These are phyloP conservation scores for Parotocinclus haroldoi DNA, from an alignment of 2,797 vertebrate genomes.

Conservation along the genomic window DNA sequence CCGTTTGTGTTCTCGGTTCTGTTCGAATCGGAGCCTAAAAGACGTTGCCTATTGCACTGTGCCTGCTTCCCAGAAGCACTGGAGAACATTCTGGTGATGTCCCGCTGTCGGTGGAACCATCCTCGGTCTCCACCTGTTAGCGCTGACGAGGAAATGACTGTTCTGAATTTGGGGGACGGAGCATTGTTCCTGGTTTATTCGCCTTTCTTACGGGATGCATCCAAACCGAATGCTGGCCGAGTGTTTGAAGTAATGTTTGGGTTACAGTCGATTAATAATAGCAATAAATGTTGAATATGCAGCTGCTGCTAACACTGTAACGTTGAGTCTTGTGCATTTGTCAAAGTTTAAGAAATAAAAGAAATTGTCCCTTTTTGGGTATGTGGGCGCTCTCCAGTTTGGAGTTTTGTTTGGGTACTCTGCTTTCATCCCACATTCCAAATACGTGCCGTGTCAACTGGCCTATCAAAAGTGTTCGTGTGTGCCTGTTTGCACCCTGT, in stretches of 20 bases:
- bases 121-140: slow-evolving; percentile 48
- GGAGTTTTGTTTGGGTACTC: too few relatives aligned
- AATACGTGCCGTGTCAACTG: too few relatives aligned
- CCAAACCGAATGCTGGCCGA: slow-evolving; percentile 56
- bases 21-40: slow-evolving; percentile 59
- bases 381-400: too few relatives aligned
- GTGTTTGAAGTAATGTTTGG: slow-evolving; percentile 52
- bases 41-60: slow-evolving; percentile 72
- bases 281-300: slow-evolving; percentile 79
- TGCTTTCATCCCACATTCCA: too few relatives aligned
- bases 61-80: slow-evolving; percentile 61
- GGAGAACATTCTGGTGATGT: slow-evolving; percentile 6
- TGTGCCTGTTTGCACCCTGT: too few relatives aligned
- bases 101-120: slow-evolving; percentile 6
- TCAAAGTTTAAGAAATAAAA: too few relatives aligned
- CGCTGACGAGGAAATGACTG: slow-evolving; percentile 41
- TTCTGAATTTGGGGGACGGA: slow-evolving; percentile 32
- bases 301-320: slow-evolving; percentile 67
- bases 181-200: slow-evolving; percentile 37
- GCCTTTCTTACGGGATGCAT: slow-evolving; percentile 53
- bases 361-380: too few relatives aligned
- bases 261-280: slow-evolving; percentile 67
- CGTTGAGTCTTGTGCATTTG: slow-evolving; percentile 3
- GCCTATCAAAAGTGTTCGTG: too few relatives aligned
- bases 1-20: slow-evolving; percentile 46